These are phyloP conservation scores for Syngnathus acus DNA, from an alignment of 2,797 vertebrate genomes.

Conservation along the genomic window DNA sequence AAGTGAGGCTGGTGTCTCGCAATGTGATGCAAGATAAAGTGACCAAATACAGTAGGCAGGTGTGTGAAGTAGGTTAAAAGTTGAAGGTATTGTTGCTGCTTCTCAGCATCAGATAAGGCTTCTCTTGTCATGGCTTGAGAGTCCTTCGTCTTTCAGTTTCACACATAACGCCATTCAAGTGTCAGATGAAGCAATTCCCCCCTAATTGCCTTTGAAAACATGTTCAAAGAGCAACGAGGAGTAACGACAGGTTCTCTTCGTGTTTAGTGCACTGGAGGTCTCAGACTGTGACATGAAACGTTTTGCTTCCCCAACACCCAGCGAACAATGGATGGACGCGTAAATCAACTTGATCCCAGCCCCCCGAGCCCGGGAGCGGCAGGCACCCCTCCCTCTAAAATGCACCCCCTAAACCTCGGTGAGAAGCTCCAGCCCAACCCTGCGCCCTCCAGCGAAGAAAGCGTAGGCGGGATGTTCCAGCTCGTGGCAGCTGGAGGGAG, in stretches of 20 bases:
- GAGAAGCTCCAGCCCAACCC: conserved; percentile 68
- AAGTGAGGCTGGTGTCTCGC: not conserved
- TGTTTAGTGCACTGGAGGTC: conserved; percentile 63
- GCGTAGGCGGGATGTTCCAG: conserved; percentile 63
- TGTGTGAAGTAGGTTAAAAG: not conserved
- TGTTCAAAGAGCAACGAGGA: conserved; percentile 57
- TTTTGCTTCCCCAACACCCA: conserved; percentile 57
- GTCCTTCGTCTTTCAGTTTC: not conserved
- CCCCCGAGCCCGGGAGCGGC: conserved; percentile 40
- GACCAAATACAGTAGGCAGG: not conserved
- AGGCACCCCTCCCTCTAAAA: conserved; percentile 23
- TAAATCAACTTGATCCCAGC: conserved; percentile 69
- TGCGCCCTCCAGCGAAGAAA: conserved; percentile 61
- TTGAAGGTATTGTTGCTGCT: not conserved
- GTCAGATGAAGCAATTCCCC: conserved; percentile 48
- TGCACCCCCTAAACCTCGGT: conserved; percentile 31
- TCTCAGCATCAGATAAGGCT: conserved; percentile 3
- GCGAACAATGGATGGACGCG: conserved; percentile 65
- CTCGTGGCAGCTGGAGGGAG: conserved; percentile 56
- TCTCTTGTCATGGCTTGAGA: conserved; percentile 13
- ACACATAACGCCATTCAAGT: conserved; percentile 31
- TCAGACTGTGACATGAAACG: conserved; percentile 63
- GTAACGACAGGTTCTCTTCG: conserved; percentile 44
- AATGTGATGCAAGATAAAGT: not conserved
- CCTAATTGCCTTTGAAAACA: conserved; percentile 66